These are phyloP conservation scores for Cydia splendana DNA, from an alignment of 1,140 invertebrate genomes.

Conservation along the genomic window DNA sequence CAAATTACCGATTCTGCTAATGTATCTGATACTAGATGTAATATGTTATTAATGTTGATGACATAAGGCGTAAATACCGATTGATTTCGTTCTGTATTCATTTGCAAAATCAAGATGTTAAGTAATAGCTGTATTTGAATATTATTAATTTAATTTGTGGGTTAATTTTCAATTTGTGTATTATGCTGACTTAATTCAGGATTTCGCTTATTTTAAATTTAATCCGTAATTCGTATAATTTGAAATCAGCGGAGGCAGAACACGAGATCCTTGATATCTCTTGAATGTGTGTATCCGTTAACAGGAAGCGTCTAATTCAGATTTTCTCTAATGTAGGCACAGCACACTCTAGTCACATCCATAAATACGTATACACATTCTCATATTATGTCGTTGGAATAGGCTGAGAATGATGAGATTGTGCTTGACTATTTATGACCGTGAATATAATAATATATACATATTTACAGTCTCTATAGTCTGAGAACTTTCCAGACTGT, in stretches of 20 bases:
- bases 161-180: neutral
- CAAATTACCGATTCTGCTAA: conserved; percentile 17
- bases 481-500: conserved; percentile 17
- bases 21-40: neutral
- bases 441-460: neutral
- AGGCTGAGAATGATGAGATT: too few species aligned
- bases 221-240: conserved; percentile 21
- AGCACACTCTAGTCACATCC: too few species aligned
- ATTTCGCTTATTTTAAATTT: conserved; percentile 11
- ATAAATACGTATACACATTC: too few species aligned
- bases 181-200: conserved; percentile 17
- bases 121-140: neutral
- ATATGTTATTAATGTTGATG: conserved; percentile 6
- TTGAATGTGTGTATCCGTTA: conserved; percentile 3
- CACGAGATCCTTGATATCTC: conserved; percentile 11
- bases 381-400: too few species aligned
- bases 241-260: conserved; percentile 18
- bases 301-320: conserved; percentile 23
- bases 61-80: neutral
- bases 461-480: neutral
- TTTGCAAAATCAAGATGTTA: neutral
- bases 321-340: conserved; percentile 11
- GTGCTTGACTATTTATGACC: too few species aligned
- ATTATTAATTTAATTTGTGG: neutral
- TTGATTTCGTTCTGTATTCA: neutral